phyloP scores from a whole-genome alignment of 2,888 invertebrate species.

The Tenthredo notha region DNA sequence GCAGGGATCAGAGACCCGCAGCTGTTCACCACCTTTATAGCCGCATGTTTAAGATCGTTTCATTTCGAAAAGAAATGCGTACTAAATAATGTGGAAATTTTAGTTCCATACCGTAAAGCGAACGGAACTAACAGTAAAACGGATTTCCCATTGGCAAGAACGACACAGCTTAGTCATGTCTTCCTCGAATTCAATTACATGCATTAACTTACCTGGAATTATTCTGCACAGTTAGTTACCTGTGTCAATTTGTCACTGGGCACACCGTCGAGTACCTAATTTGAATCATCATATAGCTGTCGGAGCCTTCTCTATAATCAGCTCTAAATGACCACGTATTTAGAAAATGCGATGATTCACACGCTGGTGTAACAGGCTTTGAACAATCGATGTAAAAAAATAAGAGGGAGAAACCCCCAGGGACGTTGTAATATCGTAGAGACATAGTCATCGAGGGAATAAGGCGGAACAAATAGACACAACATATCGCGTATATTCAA shows the following conservation, averaged over 20 bases:
- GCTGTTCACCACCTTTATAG: slow-evolving; percentile 57
- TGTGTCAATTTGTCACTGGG: not conserved
- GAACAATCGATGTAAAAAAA: not conserved
- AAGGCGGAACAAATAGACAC: slow-evolving; percentile 53
- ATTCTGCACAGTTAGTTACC: not conserved
- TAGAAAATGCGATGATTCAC: slow-evolving; percentile 50
- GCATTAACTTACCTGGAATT: slow-evolving; percentile 12
- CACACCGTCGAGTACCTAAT: not conserved
- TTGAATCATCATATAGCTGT: slow-evolving; percentile 27
- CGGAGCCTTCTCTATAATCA: not conserved
- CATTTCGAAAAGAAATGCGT: not conserved
- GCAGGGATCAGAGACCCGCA: slow-evolving; percentile 62
- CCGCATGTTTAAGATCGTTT: not conserved
- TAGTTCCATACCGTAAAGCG: not conserved
- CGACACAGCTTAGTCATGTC: not conserved
- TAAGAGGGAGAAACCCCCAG: slow-evolving; percentile 21
- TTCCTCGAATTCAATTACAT: slow-evolving; percentile 2
- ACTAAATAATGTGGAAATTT: not conserved
- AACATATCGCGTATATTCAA: not conserved
- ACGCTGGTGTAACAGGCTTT: not conserved
- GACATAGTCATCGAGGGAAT: slow-evolving; percentile 38
- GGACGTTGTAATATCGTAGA: slow-evolving; percentile 11
- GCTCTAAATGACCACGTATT: not conserved
- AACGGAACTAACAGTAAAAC: not conserved
- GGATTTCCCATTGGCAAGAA: not conserved